Conservation (phyloP, 1,140 invertebrate genomes). For the Epicauta chinensis region DNA sequence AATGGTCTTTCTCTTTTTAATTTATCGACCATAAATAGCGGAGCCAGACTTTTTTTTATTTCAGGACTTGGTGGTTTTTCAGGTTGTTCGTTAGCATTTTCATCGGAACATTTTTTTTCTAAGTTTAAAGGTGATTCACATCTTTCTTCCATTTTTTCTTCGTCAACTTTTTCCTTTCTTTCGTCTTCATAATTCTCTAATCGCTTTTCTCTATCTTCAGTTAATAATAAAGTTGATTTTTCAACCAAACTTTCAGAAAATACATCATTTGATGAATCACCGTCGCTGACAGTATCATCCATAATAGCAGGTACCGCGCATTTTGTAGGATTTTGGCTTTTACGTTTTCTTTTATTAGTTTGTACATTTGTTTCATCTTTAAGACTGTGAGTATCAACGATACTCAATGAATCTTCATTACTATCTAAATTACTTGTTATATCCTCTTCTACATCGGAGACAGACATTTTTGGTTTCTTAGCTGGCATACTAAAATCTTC, state of each 20-base stretch:
- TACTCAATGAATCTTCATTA: constrained; percentile 64
- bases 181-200: constrained; percentile 11
- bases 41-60: constrained; percentile 41
- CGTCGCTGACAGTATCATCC: constrained; percentile 47
- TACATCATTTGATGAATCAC: constrained; percentile 59
- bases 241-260: constrained; percentile 34
- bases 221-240: constrained; percentile 16
- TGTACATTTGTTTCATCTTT: constrained; percentile 48
- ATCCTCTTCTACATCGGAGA: constrained; percentile 61
- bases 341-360: constrained; percentile 71
- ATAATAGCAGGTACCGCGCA: constrained; percentile 58
- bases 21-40: constrained; percentile 39
- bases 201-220: constrained; percentile 22
- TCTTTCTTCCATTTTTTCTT: constrained; percentile 22
- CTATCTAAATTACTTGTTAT: constrained; percentile 61
- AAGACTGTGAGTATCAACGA: constrained; percentile 47
- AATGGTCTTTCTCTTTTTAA: constrained; percentile 36
- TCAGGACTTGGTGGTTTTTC: constrained; percentile 32
- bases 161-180: constrained; percentile 20
- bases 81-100: constrained; percentile 38
- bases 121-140: constrained; percentile 34
- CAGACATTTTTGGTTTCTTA: constrained; percentile 53
- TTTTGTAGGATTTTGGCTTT: constrained; percentile 85
- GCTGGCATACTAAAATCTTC: constrained; percentile 60
- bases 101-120: constrained; percentile 36